A percentile compares a stretch with the other conserved stretches of the same genome.
Conservation (phyloP, 2,113 vertebrate species). For the Tachysurus vachellii region DNA sequence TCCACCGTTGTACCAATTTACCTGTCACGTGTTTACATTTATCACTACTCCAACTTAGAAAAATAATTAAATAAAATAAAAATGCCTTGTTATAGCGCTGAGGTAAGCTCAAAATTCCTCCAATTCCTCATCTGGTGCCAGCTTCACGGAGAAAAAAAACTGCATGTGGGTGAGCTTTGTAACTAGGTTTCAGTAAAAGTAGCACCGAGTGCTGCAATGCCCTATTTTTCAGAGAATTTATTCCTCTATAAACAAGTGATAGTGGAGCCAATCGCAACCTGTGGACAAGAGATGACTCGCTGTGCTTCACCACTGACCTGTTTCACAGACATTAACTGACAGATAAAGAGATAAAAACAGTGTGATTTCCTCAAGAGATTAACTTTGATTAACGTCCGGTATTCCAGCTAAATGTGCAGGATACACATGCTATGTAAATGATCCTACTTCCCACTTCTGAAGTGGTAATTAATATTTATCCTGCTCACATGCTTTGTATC, state of each 20-base stretch:
- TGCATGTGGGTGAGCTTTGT: not conserved
- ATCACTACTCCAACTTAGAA: not conserved
- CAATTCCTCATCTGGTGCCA: not conserved
- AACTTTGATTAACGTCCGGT: too few relatives aligned
- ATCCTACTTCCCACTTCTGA: too few relatives aligned
- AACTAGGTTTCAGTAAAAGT: constrained; percentile 21
- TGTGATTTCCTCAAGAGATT: not conserved
- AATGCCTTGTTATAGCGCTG: not conserved
- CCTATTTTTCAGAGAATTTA: constrained; percentile 4
- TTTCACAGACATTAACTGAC: not conserved
- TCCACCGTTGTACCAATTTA: not conserved
- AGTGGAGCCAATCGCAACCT: not conserved
- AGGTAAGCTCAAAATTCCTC: not conserved
- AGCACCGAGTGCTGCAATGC: not conserved
- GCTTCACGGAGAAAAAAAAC: not conserved
- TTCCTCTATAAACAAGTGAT: not conserved
- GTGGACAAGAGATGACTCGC: not conserved
- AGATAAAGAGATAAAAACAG: not conserved
- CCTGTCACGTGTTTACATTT: not conserved
- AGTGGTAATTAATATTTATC: too few relatives aligned
- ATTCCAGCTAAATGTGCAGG: not conserved
- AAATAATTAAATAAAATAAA: too few relatives aligned
- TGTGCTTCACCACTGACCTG: not conserved
- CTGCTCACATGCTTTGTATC: too few relatives aligned
- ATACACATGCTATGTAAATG: too few relatives aligned